These are phyloP conservation scores for Equus przewalskii DNA, from an alignment of 2,113 vertebrate species.

Conservation along the genomic window DNA sequence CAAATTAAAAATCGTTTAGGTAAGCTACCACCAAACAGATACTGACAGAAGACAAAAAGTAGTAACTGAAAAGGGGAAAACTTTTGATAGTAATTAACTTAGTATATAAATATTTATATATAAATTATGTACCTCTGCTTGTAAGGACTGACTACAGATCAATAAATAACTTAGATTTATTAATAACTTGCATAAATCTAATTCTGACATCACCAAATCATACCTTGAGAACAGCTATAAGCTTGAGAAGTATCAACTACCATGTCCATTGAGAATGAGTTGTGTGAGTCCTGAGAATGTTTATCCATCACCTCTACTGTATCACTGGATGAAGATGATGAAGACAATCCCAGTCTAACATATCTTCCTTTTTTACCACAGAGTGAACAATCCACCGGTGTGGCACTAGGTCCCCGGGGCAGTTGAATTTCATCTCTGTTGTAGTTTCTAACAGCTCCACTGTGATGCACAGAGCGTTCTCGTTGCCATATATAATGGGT, in stretches of 20 bases:
- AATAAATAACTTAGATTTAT: slow-evolving; percentile 50
- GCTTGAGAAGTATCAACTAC: slow-evolving; percentile 71
- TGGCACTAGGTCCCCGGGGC: slow-evolving; percentile 91
- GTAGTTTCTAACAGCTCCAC: slow-evolving; percentile 93
- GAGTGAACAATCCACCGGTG: slow-evolving; percentile 90
- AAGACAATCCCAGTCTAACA: slow-evolving; percentile 86
- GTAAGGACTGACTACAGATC: slow-evolving; percentile 11
- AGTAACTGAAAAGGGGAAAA: slow-evolving; percentile 33
- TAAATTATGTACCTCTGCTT: not conserved
- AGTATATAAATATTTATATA: not conserved
- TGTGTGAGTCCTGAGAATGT: slow-evolving; percentile 66
- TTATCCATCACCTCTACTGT: slow-evolving; percentile 79
- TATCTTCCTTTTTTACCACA: slow-evolving; percentile 90
- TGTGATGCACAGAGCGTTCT: slow-evolving; percentile 92
- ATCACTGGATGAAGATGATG: slow-evolving; percentile 86
- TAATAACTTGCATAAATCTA: slow-evolving; percentile 49
- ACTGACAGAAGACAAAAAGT: slow-evolving; percentile 54
- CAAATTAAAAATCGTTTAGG: slow-evolving; percentile 46
- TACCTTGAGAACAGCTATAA: slow-evolving; percentile 84
- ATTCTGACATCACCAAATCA: slow-evolving; percentile 59
- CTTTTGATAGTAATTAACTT: slow-evolving; percentile 60
- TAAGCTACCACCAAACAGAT: slow-evolving; percentile 48
- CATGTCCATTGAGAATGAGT: slow-evolving; percentile 69
- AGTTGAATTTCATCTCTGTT: slow-evolving; percentile 71
- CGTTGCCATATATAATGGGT: slow-evolving; percentile 95